phyloP scores from a whole-genome alignment of 2,113 vertebrate species.

The Apteryx owenii region DNA sequence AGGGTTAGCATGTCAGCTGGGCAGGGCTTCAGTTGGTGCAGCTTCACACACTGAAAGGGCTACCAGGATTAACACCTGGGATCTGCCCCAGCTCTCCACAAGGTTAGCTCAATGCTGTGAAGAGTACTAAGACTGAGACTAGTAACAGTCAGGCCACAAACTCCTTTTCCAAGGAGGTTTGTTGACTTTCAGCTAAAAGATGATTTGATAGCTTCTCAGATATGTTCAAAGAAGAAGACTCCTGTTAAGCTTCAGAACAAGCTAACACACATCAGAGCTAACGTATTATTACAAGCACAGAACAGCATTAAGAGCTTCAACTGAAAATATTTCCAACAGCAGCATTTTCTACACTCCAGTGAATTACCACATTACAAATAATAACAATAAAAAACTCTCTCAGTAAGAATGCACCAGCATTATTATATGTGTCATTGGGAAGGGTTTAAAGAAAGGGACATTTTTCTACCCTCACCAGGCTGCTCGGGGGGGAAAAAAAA shows the following conservation, averaged over 20 bases:
- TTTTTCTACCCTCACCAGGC: background rate
- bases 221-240: background rate
- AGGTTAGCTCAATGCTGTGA: background rate
- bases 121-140: background rate
- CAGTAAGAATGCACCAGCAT: background rate
- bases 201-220: slow-evolving; percentile 34
- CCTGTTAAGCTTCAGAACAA: background rate
- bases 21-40: background rate
- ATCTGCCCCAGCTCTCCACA: background rate
- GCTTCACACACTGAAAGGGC: background rate
- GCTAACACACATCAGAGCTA: background rate
- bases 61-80: background rate
- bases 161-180: background rate
- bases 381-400: background rate
- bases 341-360: background rate
- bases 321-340: background rate
- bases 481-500: background rate
- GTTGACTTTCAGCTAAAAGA: background rate
- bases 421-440: background rate
- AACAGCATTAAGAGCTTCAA: background rate
- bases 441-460: background rate
- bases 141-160: background rate
- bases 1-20: background rate
- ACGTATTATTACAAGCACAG: background rate
- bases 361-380: slow-evolving; percentile 1